Base-by-base conservation (phyloP, 2,888 invertebrate genomes). In the Drosophila seclusa region DNA sequence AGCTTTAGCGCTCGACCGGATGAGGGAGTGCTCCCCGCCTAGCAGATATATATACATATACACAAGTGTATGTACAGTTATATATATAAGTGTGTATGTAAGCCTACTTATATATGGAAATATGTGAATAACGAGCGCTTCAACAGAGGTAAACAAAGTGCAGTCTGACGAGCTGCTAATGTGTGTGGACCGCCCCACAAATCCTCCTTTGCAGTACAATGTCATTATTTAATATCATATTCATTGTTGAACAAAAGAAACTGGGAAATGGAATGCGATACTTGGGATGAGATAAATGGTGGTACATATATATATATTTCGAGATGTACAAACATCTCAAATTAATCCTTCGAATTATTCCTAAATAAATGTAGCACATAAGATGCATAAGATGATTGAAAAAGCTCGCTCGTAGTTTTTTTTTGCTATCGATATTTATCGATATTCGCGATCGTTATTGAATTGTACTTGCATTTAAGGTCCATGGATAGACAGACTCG, bases 151-250 rank as follows among this genome's bases (percentile, higher is more conserved):
- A 69, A 87, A 80, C 63, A 71, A 36, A 64, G 64, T 55, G 66
- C 73, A 57, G 72, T 62, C 62, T 83, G 76, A 85, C 80, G 70
- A 82, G 77, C 68, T 72, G 86, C 67, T 85, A 87, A 83, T 87
- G 76, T 71, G 70, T 61, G 40, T 52, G 55, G 57, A 40, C 60
- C 77, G 55, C 77, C 68, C 52, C 24, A 27, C 16, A 48, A 29
- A 61, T 6, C 48, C 34, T 32, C 27, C 8, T 59, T 57, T n/a
- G 49, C 27, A 34, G 52, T 49, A 24, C 18, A 59, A 59, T 53
- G 34, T 36, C 53, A 54, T 59, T 54, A 64, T 74, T 64, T 70
- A 21, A 58, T 27, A 48, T 52, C 24, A 31, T 42, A 57, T 68
- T 24, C 63, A 21, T 63, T 49, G 63, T 65, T 34, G 31, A 34